Base-by-base conservation (phyloP, 2,797 vertebrate genomes). In the Clarias laeviceps region DNA sequence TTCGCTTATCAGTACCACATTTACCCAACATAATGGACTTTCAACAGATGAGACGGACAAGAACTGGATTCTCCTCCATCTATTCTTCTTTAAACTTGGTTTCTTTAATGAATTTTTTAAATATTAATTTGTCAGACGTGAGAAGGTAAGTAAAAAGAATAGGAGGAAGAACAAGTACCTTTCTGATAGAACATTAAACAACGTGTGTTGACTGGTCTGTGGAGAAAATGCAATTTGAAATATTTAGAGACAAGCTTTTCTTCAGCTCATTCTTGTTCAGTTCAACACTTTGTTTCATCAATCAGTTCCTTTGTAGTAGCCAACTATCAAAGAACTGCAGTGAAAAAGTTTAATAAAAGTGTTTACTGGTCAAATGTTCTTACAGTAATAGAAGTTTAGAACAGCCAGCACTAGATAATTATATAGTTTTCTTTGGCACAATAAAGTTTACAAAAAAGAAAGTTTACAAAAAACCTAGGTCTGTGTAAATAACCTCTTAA, bases 241-340 rank as follows among this genome's bases (percentile, higher is more conserved):
- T 20, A 18, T 27, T 50, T n/a, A 18, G n/a, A 54, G 24, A n/a
- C 24, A 3, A 54, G n/a, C 8, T 57, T 56, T 76, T 9, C 2
- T 56, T 56, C 20, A 4, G 27, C 57, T 20, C 4, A 32, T 32
- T 77, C 17, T 22, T 57, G 2, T 57, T 77, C 40, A 50, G 70
- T 24, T 14, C 69, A n/a, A 72, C 11, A 72, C 37, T 76, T 76
- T 56, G 32, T 40, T 70, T 24, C 68, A 29, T 74, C 70, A 73
- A 27, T 54, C 24, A 18, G 5, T 22, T 76, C 27, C 73, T 57
- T 17, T 14, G 32, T 20, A 9, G 27, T 57, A 20, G 18, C 18
- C 29, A 29, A 57, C 29, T 59, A 59, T 22, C 57, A 57, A 77
- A 9, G 27, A 14, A 57, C 54, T 32, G 73, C 54, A 77, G 0